A percentile compares a stretch with the other conserved stretches of the same genome.
phyloP scores from a whole-genome alignment of 2,888 invertebrate genomes.

The Coenonympha arcania region DNA sequence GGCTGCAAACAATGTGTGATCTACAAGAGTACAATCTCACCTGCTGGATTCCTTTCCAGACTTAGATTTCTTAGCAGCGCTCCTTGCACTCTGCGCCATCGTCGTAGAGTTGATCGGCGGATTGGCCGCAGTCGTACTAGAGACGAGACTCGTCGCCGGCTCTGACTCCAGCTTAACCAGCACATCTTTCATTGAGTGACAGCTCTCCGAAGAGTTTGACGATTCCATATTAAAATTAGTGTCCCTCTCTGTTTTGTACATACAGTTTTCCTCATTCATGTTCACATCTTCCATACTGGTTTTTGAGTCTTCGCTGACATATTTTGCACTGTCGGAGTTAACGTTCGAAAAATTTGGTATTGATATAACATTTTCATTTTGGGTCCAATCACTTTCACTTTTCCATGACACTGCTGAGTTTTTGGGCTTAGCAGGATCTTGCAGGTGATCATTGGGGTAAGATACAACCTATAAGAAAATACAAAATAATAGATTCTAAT shows the following conservation, averaged over 20 bases:
- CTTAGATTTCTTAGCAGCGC: conserved; percentile 54
- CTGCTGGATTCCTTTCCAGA: conserved; percentile 62
- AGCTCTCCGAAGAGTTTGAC: conserved; percentile 67
- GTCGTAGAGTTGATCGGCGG: conserved; percentile 49
- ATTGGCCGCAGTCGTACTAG: conserved; percentile 47
- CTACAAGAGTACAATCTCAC: conserved; percentile 35
- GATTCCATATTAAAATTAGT: conserved; percentile 69
- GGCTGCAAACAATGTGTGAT: background rate
- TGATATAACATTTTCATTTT: conserved; percentile 57
- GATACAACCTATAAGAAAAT: conserved; percentile 53
- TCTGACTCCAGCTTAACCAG: conserved; percentile 55
- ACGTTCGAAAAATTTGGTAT: conserved; percentile 55
- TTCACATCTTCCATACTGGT: conserved; percentile 66
- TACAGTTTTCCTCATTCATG: conserved; percentile 65
- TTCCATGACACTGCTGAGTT: conserved; percentile 66
- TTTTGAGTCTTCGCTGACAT: conserved; percentile 66
- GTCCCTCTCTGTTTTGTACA: conserved; percentile 66
- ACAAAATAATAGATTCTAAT: no score
- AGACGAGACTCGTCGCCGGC: conserved; percentile 44
- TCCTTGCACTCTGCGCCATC: conserved; percentile 46
- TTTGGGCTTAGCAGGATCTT: conserved; percentile 66
- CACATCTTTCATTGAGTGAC: conserved; percentile 64
- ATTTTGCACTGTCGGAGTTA: conserved; percentile 55
- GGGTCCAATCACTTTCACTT: conserved; percentile 57
- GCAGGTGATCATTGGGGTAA: conserved; percentile 62